Evolutionary conservation across 2,888 invertebrate genomes (phyloP).

Genomic region (Busseola fusca): DNA sequence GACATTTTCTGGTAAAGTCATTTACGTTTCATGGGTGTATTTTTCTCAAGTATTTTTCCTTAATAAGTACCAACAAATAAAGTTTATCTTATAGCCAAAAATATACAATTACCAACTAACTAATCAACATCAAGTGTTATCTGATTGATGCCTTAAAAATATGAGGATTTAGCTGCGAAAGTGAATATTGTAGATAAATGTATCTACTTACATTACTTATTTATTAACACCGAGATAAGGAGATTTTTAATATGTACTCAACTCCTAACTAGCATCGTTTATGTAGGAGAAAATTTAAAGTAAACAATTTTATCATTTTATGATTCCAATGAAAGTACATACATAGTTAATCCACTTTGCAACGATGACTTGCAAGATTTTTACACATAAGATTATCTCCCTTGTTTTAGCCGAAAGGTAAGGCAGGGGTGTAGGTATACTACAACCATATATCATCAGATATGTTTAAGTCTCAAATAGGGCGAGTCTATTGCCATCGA

Average conservation of each 20-base stretch:
- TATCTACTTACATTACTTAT: constrained; percentile 9
- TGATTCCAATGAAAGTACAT: neutral
- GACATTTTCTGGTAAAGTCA: neutral
- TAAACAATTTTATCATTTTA: constrained; percentile 13
- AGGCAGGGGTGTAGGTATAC: neutral
- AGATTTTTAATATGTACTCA: constrained; percentile 26
- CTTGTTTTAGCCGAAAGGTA: neutral
- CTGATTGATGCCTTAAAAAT: constrained; percentile 23
- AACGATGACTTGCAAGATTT: constrained; percentile 5
- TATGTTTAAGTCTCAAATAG: neutral
- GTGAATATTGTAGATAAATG: constrained; percentile 22
- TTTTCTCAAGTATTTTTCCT: constrained; percentile 1
- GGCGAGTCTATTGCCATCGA: neutral
- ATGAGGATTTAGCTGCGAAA: constrained; percentile 14
- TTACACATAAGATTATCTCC: neutral
- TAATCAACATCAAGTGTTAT: constrained; percentile 25
- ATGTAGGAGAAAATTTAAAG: neutral
- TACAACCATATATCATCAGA: neutral
- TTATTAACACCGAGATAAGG: constrained; percentile 27
- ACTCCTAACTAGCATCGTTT: constrained; percentile 16
- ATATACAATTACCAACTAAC: constrained; percentile 8
- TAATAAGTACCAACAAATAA: constrained; percentile 16
- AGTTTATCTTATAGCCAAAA: constrained; percentile 5
- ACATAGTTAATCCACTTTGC: neutral
- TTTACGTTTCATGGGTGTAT: neutral